Percentiles rank a stretch among this genome's conserved stretches.
phyloP scores from a whole-genome alignment of 1,140 invertebrate species.

The Eriosoma lanigerum region DNA sequence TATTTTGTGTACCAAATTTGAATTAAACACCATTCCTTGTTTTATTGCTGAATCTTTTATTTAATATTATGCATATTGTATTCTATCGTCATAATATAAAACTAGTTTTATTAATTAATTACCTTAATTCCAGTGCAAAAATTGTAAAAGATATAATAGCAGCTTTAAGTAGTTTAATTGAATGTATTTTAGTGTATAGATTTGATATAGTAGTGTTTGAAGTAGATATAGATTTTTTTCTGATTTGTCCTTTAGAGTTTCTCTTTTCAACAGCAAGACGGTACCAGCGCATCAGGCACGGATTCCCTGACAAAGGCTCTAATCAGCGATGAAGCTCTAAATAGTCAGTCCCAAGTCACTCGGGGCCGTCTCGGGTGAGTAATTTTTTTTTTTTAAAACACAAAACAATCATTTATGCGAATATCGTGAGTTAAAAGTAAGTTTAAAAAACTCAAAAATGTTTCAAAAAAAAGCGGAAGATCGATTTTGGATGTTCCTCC shows the following conservation, averaged over 20 bases:
- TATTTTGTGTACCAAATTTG: slow-evolving; percentile 50
- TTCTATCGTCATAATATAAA: neutral
- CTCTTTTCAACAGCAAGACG: slow-evolving; percentile 57
- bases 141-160: neutral
- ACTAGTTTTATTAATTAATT: neutral
- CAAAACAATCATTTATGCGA: neutral
- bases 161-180: slow-evolving; percentile 13
- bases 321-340: slow-evolving; percentile 59
- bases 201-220: slow-evolving; percentile 40
- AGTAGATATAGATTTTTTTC: slow-evolving; percentile 46
- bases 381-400: neutral
- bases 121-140: neutral
- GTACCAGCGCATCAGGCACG: slow-evolving; percentile 56
- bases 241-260: slow-evolving; percentile 56
- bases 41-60: neutral
- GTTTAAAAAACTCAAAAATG: neutral
- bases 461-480: neutral
- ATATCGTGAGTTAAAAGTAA: neutral
- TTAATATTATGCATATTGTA: neutral
- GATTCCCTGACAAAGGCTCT: slow-evolving; percentile 62
- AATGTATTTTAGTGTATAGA: neutral
- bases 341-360: slow-evolving; percentile 54
- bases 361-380: slow-evolving; percentile 61
- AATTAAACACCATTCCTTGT: slow-evolving; percentile 18
- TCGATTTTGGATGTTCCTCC: too few species aligned